phyloP scores from a whole-genome alignment of 2,113 vertebrate species.

The Stegastes partitus region DNA sequence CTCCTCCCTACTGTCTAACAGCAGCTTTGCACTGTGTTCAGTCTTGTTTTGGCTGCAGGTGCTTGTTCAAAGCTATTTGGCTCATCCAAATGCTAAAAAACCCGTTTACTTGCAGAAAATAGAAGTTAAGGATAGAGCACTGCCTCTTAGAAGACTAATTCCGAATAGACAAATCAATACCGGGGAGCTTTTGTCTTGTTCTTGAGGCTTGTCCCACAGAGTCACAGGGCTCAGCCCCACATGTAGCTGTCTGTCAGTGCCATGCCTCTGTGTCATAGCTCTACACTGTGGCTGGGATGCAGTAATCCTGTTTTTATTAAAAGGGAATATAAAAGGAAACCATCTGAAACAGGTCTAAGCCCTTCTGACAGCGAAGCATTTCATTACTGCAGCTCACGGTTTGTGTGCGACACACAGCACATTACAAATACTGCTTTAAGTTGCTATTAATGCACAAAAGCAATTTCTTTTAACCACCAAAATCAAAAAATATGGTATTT shows the following conservation, averaged over 20 bases:
- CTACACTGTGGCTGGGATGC: slow-evolving; percentile 17
- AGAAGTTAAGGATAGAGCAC: background rate
- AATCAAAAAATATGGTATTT: too few species aligned
- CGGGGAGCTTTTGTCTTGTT: slow-evolving; percentile 24
- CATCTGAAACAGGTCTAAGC: slow-evolving; percentile 71
- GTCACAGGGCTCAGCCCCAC: slow-evolving; percentile 29
- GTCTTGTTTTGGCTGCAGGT: background rate
- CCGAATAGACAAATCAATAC: slow-evolving; percentile 43
- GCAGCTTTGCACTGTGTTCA: background rate
- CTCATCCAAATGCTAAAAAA: slow-evolving; percentile 16
- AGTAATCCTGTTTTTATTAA: slow-evolving; percentile 83
- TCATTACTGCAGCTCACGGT: slow-evolving; percentile 60
- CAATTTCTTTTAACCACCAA: background rate
- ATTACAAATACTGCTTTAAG: background rate
- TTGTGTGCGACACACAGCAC: background rate
- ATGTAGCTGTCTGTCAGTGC: slow-evolving; percentile 48
- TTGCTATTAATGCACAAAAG: slow-evolving; percentile 17
- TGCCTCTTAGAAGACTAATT: background rate
- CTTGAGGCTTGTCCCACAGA: slow-evolving; percentile 38
- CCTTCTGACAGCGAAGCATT: slow-evolving; percentile 66
- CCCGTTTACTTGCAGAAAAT: background rate
- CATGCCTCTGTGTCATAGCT: slow-evolving; percentile 54
- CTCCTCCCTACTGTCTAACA: background rate
- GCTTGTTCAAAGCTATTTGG: background rate
- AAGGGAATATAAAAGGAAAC: slow-evolving; percentile 73